Conservation (phyloP, 2,113 vertebrate species). For the Eonycteris spelaea region DNA sequence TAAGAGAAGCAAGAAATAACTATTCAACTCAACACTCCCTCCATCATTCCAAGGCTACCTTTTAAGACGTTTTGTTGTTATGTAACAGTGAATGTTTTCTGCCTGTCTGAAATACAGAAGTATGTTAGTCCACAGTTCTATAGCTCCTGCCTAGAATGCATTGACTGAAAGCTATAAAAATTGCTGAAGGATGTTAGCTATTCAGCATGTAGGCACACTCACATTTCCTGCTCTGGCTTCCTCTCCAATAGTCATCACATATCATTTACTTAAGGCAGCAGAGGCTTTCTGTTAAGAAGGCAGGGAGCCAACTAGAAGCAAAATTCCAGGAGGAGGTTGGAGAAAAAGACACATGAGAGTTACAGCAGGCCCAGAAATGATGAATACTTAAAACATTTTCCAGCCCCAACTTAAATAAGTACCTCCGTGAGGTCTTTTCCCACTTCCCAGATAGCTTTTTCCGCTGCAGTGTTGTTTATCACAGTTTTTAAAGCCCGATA, state of each 20-base stretch:
- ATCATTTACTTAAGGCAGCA: not conserved
- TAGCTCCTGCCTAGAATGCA: conserved; percentile 66
- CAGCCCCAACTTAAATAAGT: not conserved
- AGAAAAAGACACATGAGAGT: not conserved
- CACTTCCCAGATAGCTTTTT: not conserved
- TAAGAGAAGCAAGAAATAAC: conserved; percentile 49
- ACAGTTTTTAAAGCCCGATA: not conserved
- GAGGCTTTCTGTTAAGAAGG: not conserved
- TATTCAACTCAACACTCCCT: not conserved
- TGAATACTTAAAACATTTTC: not conserved
- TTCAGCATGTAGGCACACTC: not conserved
- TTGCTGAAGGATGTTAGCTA: not conserved
- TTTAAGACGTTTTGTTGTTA: conserved; percentile 71
- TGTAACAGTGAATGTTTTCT: conserved; percentile 76
- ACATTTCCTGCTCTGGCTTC: not conserved
- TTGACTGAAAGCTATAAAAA: conserved; percentile 70
- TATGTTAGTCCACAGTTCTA: conserved; percentile 59
- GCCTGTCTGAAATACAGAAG: conserved; percentile 66
- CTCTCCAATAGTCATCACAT: not conserved
- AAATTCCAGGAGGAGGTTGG: not conserved
- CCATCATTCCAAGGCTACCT: conserved; percentile 23
- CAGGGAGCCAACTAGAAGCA: not conserved
- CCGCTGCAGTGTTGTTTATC: not conserved
- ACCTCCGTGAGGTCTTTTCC: not conserved
- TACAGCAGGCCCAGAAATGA: not conserved